Percentiles rank a stretch among this genome's conserved stretches.
Conservation (phyloP, 1,140 invertebrate genomes). For the Neuroterus valhalla region DNA sequence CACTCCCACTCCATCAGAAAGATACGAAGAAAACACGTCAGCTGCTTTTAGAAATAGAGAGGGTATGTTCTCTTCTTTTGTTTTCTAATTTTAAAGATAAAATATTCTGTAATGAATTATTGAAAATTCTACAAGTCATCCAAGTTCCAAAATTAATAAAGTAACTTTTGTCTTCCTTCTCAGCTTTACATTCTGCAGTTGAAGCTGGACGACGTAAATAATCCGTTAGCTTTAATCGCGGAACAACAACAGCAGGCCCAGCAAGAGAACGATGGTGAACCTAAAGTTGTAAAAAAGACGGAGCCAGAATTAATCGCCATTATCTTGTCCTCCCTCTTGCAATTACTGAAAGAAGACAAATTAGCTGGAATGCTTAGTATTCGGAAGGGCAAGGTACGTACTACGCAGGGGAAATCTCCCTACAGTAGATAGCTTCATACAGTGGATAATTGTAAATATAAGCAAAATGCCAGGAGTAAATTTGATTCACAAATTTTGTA, state of each 20-base stretch:
- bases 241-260: constrained; percentile 77
- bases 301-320: constrained; percentile 75
- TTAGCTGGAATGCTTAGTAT: constrained; percentile 81
- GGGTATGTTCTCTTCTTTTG: constrained; percentile 65
- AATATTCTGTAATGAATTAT: no score
- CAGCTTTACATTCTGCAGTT: constrained; percentile 80
- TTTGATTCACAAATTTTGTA: no score
- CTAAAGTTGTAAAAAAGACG: constrained; percentile 78
- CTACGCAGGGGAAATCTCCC: no score
- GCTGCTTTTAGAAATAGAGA: constrained; percentile 87
- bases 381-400: constrained; percentile 82
- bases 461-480: no score
- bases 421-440: no score
- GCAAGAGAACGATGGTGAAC: constrained; percentile 65
- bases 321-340: constrained; percentile 63
- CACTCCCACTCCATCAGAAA: constrained; percentile 69
- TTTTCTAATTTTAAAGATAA: background rate
- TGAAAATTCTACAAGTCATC: no score
- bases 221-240: constrained; percentile 80
- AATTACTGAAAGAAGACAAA: constrained; percentile 79
- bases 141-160: no score
- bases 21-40: constrained; percentile 83
- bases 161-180: background rate
- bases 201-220: constrained; percentile 83
- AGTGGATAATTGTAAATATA: no score